Percentiles rank a stretch among this genome's conserved stretches.
These are phyloP conservation scores for Drosophila kikkawai DNA, from an alignment of 1,140 invertebrate species.

Conservation along the genomic window DNA sequence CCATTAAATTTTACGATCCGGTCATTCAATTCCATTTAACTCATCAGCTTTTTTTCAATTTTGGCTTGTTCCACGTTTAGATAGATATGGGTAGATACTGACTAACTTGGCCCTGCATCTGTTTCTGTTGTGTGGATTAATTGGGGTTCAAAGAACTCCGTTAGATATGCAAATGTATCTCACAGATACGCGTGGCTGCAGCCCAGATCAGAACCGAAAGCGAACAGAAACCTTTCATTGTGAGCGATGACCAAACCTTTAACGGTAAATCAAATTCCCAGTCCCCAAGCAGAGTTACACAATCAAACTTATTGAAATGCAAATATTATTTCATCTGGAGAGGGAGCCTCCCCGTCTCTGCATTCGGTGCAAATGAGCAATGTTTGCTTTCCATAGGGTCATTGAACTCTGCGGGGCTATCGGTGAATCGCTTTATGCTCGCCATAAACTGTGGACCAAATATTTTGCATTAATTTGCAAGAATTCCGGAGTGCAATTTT, in stretches of 20 bases:
- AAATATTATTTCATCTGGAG: slow-evolving; percentile 53
- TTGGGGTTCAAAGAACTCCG: slow-evolving; percentile 71
- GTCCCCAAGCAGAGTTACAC: slow-evolving; percentile 47
- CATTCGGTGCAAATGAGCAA: slow-evolving; percentile 30
- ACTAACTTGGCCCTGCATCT: slow-evolving; percentile 37
- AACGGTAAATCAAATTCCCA: slow-evolving; percentile 51
- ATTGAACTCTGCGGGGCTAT: slow-evolving; percentile 41
- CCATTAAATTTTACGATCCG: slow-evolving; percentile 38
- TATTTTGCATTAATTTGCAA: slow-evolving; percentile 20
- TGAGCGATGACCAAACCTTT: slow-evolving; percentile 51
- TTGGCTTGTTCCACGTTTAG: slow-evolving; percentile 15
- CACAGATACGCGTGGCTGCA: slow-evolving; percentile 71
- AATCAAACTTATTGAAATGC: slow-evolving; percentile 76
- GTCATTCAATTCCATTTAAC: slow-evolving; percentile 28
- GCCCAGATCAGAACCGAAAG: slow-evolving; percentile 20
- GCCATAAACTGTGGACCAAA: slow-evolving; percentile 21
- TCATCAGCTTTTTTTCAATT: slow-evolving; percentile 18
- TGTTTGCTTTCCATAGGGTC: slow-evolving; percentile 55
- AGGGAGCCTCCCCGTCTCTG: slow-evolving; percentile 6
- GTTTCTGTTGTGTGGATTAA: slow-evolving; percentile 31
- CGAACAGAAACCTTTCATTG: slow-evolving; percentile 49
- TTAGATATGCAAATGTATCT: slow-evolving; percentile 76
- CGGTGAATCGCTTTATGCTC: slow-evolving; percentile 1
- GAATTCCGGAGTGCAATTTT: slow-evolving; percentile 11
- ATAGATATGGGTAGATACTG: slow-evolving; percentile 26